Base-by-base conservation (phyloP, 2,888 invertebrate genomes). In the Eupithecia vulgata region DNA sequence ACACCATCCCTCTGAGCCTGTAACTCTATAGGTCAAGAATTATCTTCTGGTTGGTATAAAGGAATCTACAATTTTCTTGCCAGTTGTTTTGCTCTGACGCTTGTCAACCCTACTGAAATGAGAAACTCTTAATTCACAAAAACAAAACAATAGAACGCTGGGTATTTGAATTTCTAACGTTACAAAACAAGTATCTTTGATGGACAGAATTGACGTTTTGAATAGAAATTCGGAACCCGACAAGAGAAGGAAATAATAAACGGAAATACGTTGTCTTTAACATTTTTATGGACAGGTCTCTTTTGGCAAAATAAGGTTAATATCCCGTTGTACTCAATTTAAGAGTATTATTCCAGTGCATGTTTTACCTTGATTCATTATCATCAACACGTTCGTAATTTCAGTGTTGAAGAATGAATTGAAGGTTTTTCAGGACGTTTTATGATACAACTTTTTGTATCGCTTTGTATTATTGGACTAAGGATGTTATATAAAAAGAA, bases 191-290 rank as follows among this genome's bases (percentile, higher is more conserved):
- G 8, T 62, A 64, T 35, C 34, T 64, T 37, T 64, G 35, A 37
- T 12, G 34, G n/a, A 37, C 37, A 37, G 21, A 34, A 37, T 62
- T 30, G 62, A 37, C 62, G 37, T 17, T 62, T n/a, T 37, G 10
- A 62, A 37, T 62, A 62, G 62, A 62, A 34, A 37, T 62, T 37
- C 35, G 35, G 37, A 62, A 62, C 30, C 61, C 62, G 37, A 35
- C 34, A 34, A 12, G 12, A 35, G 62, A 62, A n/a, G 17, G 35
- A 62, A 62, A 62, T 62, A 34, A 62, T 35, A 62, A 62, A 35
- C 62, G 62, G 62, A 64, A 64, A 64, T 64, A 64, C 4, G 17
- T 64, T 37, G 37, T 64, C 37, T 37, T 35, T 61, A 12, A 37
- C 6, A 12, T 52, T 62, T 62, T 35, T 35, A n/a, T 35, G 34